Percentiles rank a stretch among this genome's conserved stretches.
These are phyloP conservation scores for Trichonephila inaurata DNA, from an alignment of 1,140 invertebrate genomes.

Conservation along the genomic window DNA sequence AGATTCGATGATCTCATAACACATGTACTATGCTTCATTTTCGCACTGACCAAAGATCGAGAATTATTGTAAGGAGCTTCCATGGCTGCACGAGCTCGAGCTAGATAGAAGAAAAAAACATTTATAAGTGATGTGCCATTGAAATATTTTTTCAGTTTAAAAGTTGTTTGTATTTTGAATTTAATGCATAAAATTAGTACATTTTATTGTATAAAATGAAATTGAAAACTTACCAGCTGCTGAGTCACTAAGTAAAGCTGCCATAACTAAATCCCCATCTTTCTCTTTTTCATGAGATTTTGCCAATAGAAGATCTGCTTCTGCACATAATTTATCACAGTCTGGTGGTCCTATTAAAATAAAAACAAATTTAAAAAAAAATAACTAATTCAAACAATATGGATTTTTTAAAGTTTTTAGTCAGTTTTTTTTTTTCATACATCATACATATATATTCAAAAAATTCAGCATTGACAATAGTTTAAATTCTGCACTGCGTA, in stretches of 20 bases:
- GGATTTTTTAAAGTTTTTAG: background rate
- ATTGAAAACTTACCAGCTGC: slow-evolving; percentile 78
- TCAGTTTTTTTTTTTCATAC: too few relatives aligned
- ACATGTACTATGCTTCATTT: slow-evolving; percentile 96
- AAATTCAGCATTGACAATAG: too few relatives aligned
- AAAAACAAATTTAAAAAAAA: background rate
- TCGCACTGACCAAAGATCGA: slow-evolving; percentile 91
- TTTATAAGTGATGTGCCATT: background rate
- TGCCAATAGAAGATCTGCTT: slow-evolving; percentile 91
- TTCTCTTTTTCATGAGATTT: slow-evolving; percentile 91
- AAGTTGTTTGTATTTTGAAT: background rate
- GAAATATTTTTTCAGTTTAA: background rate
- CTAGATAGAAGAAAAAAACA: slow-evolving; percentile 76
- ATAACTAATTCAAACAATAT: background rate
- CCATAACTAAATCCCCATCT: slow-evolving; percentile 88
- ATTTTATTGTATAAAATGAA: background rate
- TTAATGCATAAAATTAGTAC: too few relatives aligned
- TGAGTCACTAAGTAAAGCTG: slow-evolving; percentile 79
- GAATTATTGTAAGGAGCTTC: slow-evolving; percentile 95
- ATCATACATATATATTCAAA: too few relatives aligned
- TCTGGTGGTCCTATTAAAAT: slow-evolving; percentile 80
- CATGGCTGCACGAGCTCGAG: slow-evolving; percentile 91
- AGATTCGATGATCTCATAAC: slow-evolving; percentile 93
- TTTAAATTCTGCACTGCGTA: too few relatives aligned
- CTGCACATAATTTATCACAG: slow-evolving; percentile 91